Evolutionary conservation across 64 coral and sea anemone species (phyloP), one percentile per base, ranked within the genome.

Genomic region (Stichodactyla helianthus): DNA sequence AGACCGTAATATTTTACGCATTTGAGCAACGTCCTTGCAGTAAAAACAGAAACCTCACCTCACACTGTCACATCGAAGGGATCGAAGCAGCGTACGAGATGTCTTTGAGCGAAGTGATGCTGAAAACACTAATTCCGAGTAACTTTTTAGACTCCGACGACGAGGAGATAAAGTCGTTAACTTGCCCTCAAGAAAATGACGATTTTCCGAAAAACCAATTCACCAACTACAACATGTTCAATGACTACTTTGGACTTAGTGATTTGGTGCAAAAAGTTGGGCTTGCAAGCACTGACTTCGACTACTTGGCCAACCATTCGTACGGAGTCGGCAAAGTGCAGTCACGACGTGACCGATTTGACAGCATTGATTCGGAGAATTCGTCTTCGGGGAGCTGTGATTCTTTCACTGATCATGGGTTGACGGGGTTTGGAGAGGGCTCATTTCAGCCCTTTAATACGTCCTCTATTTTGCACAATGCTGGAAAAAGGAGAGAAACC

Each of bases 101-200:
- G 97, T 99, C 97, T 57, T 88, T 99, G 82, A 99, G 97, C 92
- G 97, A 99, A 79, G 89, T 99, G 59, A 94, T 99, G 93, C 91
- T 99, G 62, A 99, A 99, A 88, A 99, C 97, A 68, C 89, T 99
- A 74, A 99, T 99, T 87, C 97, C 97, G 44, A 99, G 97, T 79
- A 99, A 99, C 86, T 99, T 99, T 88, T 90, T 99, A 55, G 97
- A 99, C 88, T 99, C 97, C 53, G 97, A 99, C 91, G 97, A 99
- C 79, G 97, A 99, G 81, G 97, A 99, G 93, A 93, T 94, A 90
- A 99, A 99, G 86, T 99, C 97, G 93, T 95, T 99, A 95, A 99
- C 93, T 77, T 94, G 93, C 64, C 89, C 89, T 98, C 89, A 77
- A 82, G 91, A 92, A 89, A 98, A 89, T 61, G 95, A 86, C 67